These are phyloP conservation scores for Eurystomus gularis DNA, from an alignment of 2,113 vertebrate genomes.

Conservation along the genomic window DNA sequence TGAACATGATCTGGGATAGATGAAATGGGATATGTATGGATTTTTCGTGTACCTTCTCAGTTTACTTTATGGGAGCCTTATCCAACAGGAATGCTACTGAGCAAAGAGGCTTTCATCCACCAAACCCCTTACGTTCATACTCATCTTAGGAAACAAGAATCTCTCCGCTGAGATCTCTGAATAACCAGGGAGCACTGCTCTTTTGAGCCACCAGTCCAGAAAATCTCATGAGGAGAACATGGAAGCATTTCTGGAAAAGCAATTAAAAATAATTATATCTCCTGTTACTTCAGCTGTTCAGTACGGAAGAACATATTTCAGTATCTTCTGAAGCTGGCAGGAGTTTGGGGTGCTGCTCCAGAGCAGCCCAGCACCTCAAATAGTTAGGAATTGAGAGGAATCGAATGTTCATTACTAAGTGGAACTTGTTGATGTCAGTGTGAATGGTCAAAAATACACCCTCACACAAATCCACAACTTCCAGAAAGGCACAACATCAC, in stretches of 20 bases:
- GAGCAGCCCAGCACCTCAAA: neutral
- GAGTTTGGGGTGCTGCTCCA: neutral
- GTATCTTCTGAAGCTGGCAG: neutral
- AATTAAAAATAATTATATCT: neutral
- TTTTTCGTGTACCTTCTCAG: neutral
- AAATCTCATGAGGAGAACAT: neutral
- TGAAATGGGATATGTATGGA: neutral
- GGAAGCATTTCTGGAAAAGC: neutral
- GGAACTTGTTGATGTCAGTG: neutral
- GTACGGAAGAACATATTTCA: neutral
- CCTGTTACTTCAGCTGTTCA: neutral
- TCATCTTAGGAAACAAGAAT: neutral
- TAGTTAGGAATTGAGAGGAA: neutral
- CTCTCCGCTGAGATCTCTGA: neutral
- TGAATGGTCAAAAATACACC: neutral
- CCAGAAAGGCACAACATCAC: neutral
- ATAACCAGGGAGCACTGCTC: neutral
- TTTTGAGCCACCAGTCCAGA: neutral
- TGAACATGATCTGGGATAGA: neutral
- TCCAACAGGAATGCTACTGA: neutral
- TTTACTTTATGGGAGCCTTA: neutral
- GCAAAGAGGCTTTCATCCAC: constrained; percentile 7
- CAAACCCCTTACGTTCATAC: neutral
- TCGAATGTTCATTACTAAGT: neutral
- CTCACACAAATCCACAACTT: neutral